Evolutionary conservation across 2,797 vertebrate genomes (phyloP).

Genomic region (Bradypodion ventrale): DNA sequence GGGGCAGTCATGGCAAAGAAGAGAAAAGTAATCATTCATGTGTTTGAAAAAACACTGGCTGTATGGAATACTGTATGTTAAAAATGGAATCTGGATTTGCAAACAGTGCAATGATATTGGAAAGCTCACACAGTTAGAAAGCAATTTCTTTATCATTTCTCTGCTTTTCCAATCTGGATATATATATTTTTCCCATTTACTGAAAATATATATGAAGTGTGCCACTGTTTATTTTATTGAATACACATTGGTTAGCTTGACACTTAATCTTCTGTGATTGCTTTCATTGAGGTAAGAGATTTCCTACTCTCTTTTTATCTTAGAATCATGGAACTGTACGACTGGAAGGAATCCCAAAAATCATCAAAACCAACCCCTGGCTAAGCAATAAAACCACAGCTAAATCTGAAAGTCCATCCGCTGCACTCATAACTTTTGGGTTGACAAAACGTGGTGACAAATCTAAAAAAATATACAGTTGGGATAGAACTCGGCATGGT

Average conservation of each 20-base stretch:
- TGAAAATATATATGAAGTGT: neutral
- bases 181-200: neutral
- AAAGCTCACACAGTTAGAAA: neutral
- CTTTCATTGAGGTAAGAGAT: neutral
- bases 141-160: neutral
- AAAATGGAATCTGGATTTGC: neutral
- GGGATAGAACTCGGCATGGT: neutral
- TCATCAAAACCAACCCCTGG: too few species aligned
- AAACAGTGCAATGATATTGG: neutral
- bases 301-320: neutral
- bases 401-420: neutral
- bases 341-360: too few species aligned
- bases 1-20: slow-evolving; percentile 15
- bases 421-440: neutral
- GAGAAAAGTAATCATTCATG: slow-evolving; percentile 1
- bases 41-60: neutral
- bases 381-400: too few species aligned
- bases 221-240: neutral
- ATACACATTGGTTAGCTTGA: neutral
- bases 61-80: neutral
- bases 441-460: neutral
- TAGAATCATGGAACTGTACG: too few species aligned
- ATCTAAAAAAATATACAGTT: neutral
- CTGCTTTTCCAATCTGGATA: neutral
- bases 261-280: neutral